These are phyloP conservation scores for Numenius arquata DNA, from an alignment of 2,113 vertebrate genomes.

Conservation along the genomic window DNA sequence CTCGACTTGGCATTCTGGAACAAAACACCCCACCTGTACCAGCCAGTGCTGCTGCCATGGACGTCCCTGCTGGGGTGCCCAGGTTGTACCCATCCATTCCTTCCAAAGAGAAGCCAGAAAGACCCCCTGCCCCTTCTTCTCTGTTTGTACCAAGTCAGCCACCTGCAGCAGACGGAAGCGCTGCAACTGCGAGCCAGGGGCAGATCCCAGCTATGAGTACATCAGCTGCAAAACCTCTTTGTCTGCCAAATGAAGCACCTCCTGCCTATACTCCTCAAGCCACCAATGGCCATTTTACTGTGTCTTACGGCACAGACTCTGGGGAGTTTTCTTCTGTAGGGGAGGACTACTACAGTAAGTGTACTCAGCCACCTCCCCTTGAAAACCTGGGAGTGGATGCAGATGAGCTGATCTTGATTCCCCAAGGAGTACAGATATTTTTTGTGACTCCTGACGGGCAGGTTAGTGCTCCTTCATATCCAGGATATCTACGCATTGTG, in stretches of 20 bases:
- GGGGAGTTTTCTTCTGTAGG: slow-evolving; percentile 89
- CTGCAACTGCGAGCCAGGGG: background rate
- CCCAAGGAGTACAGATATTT: slow-evolving; percentile 95
- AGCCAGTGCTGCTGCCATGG: background rate
- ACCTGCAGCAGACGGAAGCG: slow-evolving; percentile 26
- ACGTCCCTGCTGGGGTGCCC: slow-evolving; percentile 9
- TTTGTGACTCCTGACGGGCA: slow-evolving; percentile 92
- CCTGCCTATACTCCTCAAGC: slow-evolving; percentile 92
- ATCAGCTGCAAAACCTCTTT: background rate
- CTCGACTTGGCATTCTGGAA: slow-evolving; percentile 82
- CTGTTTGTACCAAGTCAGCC: background rate
- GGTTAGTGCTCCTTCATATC: slow-evolving; percentile 96
- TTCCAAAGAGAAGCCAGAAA: slow-evolving; percentile 70
- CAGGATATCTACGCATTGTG: slow-evolving; percentile 92
- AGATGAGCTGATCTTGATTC: slow-evolving; percentile 89
- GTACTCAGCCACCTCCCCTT: slow-evolving; percentile 77
- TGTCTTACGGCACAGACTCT: slow-evolving; percentile 90
- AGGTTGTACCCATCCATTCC: slow-evolving; percentile 82
- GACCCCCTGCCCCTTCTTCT: slow-evolving; percentile 54
- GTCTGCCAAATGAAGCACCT: slow-evolving; percentile 76
- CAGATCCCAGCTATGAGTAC: background rate
- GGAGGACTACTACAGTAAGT: slow-evolving; percentile 86
- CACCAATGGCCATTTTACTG: slow-evolving; percentile 86
- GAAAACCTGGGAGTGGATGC: slow-evolving; percentile 88
- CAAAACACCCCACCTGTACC: slow-evolving; percentile 46